These are phyloP conservation scores for Phaetusa simplex DNA, from an alignment of 2,113 vertebrate genomes.

Conservation along the genomic window DNA sequence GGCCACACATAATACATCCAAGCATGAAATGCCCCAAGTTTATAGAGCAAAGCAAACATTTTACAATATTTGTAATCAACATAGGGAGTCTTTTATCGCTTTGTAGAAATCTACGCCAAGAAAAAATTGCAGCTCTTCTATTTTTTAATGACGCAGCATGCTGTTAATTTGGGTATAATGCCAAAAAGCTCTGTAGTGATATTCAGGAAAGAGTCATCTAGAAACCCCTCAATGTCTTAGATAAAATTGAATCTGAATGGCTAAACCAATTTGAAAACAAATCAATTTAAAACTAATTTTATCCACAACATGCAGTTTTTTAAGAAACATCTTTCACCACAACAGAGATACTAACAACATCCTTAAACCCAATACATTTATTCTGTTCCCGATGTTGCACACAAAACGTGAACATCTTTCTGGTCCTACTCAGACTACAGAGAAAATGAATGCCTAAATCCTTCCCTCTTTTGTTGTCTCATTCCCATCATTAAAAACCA, in stretches of 20 bases:
- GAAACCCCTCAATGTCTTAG: slow-evolving; percentile 15
- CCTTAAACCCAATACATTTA: neutral
- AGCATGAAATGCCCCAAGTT: neutral
- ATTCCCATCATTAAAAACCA: neutral
- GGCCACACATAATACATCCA: neutral
- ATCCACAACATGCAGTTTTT: neutral
- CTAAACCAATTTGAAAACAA: slow-evolving; percentile 28
- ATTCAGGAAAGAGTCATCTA: neutral
- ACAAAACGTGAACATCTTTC: neutral
- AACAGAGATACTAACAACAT: neutral
- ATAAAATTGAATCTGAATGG: slow-evolving; percentile 33
- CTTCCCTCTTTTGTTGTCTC: neutral
- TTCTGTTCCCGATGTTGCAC: neutral
- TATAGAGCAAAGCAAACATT: slow-evolving; percentile 9
- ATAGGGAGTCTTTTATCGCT: slow-evolving; percentile 16
- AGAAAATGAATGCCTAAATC: neutral
- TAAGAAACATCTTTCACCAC: neutral
- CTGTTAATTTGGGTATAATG: slow-evolving; percentile 17
- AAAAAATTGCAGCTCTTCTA: slow-evolving; percentile 36
- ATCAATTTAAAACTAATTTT: slow-evolving; percentile 32
- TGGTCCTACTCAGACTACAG: neutral
- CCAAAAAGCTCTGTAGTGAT: neutral
- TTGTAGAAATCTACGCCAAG: neutral
- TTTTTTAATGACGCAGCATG: slow-evolving; percentile 25
- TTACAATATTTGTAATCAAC: slow-evolving; percentile 35